Conservation (phyloP, 2,888 invertebrate genomes). For the Caenorhabditis sulstoni region DNA sequence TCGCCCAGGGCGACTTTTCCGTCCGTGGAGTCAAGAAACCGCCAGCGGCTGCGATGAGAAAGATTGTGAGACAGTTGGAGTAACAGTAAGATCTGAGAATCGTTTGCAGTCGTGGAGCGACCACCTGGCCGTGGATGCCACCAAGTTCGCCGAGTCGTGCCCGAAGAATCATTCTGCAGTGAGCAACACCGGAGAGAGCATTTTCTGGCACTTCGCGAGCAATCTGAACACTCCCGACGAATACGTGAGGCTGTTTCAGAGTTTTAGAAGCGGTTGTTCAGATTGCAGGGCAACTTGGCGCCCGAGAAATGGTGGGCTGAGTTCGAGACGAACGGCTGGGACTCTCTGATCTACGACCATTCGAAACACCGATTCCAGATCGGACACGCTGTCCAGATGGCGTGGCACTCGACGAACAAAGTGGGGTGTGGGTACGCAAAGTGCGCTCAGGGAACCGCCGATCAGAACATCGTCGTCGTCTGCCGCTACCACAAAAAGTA, state of each 20-base stretch:
- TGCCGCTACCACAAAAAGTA: constrained; percentile 47
- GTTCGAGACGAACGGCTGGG: constrained; percentile 46
- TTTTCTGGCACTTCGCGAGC: constrained; percentile 40
- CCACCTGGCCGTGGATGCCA: constrained; percentile 6
- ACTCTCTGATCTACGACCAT: constrained; percentile 30
- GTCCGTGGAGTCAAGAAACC: constrained; percentile 39
- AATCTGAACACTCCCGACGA: constrained; percentile 34
- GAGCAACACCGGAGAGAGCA: constrained; percentile 24
- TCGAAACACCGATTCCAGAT: constrained; percentile 37
- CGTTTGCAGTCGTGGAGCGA: constrained; percentile 34
- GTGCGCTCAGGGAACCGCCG: constrained; percentile 19
- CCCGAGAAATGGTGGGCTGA: constrained; percentile 41
- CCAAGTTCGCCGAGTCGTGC: constrained; percentile 32
- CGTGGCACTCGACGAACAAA: constrained; percentile 43
- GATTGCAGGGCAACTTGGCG: constrained; percentile 27
- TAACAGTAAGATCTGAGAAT: background rate
- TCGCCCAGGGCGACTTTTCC: constrained; percentile 27
- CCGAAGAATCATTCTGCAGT: constrained; percentile 42
- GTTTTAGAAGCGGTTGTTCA: background rate
- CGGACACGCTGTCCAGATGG: constrained; percentile 50
- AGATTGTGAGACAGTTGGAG: constrained; percentile 16
- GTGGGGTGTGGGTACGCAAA: constrained; percentile 50
- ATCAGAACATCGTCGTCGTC: constrained; percentile 41
- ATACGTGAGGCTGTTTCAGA: constrained; percentile 16
- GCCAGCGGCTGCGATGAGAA: constrained; percentile 28